Evolutionary conservation across 2,888 invertebrate genomes (phyloP), one percentile per base, ranked within the genome.

Genomic region (Pyralis farinalis): DNA sequence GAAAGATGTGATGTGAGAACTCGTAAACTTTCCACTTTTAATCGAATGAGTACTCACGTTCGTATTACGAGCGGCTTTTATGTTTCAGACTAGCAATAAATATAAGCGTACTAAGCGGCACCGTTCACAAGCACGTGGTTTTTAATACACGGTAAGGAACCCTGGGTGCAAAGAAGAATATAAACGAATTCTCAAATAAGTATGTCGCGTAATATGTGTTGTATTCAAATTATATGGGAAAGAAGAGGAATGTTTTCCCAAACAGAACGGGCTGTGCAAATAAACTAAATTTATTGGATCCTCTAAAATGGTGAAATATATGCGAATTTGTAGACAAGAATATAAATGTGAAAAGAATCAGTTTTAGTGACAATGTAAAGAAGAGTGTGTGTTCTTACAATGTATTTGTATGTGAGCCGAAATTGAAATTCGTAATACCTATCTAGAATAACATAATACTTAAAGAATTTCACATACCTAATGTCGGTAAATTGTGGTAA

Each of bases 11-110:
- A 50, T 43, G 51, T 48, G 48, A 42, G 46, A 53, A 51, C 58
- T 69, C 62, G 58, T 69, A 65, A 68, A 59, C 45, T 47, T 46
- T 45, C 46, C 50, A 43, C 44, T 49, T 49, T 49, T 46, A 49
- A 49, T 46, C 47, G 47, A 47, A 47, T 44, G 35, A 39, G 39
- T 33, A 27, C 32, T 33, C 27, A 29, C 11, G 29, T 36, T 28
- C 35, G 44, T 39, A 42, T 46, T 42, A 44, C 30, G 40, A 41
- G 37, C 43, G 33, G 5, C 9, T 39, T 46, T 48, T 44, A 44
- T 43, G 46, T 47, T 43, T 37, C 42, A 34, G 27, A 42, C 42
- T 37, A 46, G 36, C 35, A 40, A 39, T 51, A 46, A 50, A 47
- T 42, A 47, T 35, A 25, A 27, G 25, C 9, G 32, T 27, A 31